Conservation (phyloP, 2,113 vertebrate species). For the Mixornis gularis region DNA sequence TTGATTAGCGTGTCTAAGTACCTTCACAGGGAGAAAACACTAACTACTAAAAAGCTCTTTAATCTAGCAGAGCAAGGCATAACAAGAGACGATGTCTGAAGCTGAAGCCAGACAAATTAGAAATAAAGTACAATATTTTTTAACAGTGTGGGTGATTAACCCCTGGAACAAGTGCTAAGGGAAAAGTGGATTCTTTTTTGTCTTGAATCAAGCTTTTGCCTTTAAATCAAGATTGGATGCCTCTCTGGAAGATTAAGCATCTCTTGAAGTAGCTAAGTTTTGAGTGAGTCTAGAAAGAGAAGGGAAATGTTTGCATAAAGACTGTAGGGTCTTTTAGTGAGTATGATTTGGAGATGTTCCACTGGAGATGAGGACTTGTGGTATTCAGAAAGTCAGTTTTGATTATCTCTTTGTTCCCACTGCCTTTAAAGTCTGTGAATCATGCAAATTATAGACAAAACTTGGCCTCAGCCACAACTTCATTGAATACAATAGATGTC, state of each 20-base stretch:
- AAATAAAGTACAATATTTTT: slow-evolving; percentile 53
- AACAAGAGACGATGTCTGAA: slow-evolving; percentile 9
- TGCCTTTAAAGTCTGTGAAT: background rate
- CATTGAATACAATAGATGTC: background rate
- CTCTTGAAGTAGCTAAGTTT: background rate
- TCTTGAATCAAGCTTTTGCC: background rate
- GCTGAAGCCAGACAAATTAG: slow-evolving; percentile 48
- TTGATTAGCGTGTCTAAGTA: slow-evolving; percentile 51
- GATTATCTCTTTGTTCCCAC: background rate
- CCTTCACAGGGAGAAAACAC: slow-evolving; percentile 42
- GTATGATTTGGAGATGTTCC: background rate
- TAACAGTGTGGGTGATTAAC: slow-evolving; percentile 11
- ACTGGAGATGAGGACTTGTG: background rate
- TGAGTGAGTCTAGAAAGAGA: background rate
- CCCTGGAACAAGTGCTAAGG: slow-evolving; percentile 1
- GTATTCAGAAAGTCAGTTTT: background rate
- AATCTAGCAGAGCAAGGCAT: slow-evolving; percentile 36
- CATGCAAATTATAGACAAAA: background rate
- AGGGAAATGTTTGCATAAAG: background rate
- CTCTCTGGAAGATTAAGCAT: background rate
- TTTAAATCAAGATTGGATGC: slow-evolving; percentile 22
- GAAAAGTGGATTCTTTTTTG: slow-evolving; percentile 16
- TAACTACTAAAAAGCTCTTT: slow-evolving; percentile 58
- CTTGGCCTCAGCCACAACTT: background rate
- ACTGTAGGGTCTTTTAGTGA: background rate